phyloP scores from a whole-genome alignment of 2,888 invertebrate genomes.

The Temnothorax rugatulus region DNA sequence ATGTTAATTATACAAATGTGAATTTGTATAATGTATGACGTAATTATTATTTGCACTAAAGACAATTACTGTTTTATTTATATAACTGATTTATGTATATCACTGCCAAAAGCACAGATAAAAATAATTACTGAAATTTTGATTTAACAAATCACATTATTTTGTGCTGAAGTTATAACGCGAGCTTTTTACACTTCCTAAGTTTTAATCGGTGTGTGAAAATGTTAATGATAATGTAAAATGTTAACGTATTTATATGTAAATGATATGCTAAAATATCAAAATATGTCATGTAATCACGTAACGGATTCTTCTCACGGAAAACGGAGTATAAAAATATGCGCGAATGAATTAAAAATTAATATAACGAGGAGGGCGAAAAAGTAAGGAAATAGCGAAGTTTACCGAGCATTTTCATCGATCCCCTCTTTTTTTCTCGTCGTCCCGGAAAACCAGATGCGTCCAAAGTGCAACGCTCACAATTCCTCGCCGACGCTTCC shows the following conservation, averaged over 20 bases:
- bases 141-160: background rate
- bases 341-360: conserved; percentile 18
- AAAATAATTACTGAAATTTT: background rate
- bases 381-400: background rate
- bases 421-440: background rate
- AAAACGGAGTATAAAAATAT: background rate
- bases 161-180: background rate
- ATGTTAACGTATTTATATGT: background rate
- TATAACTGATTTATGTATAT: background rate
- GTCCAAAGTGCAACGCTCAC: conserved; percentile 50
- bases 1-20: background rate
- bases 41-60: background rate
- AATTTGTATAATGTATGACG: background rate
- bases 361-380: background rate
- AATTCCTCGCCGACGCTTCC: conserved; percentile 33
- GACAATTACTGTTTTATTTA: background rate
- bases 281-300: background rate
- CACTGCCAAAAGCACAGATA: background rate
- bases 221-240: background rate
- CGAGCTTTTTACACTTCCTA: background rate
- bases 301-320: background rate
- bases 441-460: conserved; percentile 18
- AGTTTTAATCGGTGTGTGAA: background rate
- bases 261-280: background rate
- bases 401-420: background rate